Conservation (phyloP, 2,797 vertebrate species). For the Columba guinea region DNA sequence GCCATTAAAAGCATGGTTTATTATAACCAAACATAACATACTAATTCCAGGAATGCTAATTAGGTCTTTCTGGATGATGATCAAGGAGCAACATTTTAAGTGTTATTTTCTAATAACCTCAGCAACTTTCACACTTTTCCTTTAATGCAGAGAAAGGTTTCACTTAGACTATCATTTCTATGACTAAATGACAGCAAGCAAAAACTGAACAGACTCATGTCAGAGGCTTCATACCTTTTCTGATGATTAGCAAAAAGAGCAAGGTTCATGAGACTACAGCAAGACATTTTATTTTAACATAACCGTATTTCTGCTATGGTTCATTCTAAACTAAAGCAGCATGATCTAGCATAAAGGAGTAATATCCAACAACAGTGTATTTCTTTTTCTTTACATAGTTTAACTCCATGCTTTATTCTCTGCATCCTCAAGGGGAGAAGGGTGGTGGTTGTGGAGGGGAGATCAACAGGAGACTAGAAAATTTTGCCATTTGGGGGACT, state of each 20-base stretch:
- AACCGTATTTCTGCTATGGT: background rate
- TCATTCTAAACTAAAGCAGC: background rate
- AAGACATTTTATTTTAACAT: background rate
- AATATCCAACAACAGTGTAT: background rate
- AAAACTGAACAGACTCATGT: background rate
- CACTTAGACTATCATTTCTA: background rate
- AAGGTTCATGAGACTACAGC: background rate
- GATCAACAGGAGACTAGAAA: constrained; percentile 28
- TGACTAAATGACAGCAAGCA: background rate
- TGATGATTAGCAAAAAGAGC: background rate
- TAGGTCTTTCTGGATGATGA: background rate
- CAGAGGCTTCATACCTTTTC: background rate
- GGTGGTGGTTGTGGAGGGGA: background rate
- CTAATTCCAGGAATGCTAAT: background rate
- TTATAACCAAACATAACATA: background rate
- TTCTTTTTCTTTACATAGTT: background rate
- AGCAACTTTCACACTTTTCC: background rate
- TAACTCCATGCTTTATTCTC: background rate
- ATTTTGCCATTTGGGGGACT: background rate
- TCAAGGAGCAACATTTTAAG: background rate
- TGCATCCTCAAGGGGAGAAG: background rate
- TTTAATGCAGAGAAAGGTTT: background rate
- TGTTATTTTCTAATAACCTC: background rate
- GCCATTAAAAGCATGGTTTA: background rate
- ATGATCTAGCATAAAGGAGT: background rate